A percentile compares a stretch with the other conserved stretches of the same genome.
phyloP scores from a whole-genome alignment of 2,113 vertebrate species.

The Calcarius ornatus region DNA sequence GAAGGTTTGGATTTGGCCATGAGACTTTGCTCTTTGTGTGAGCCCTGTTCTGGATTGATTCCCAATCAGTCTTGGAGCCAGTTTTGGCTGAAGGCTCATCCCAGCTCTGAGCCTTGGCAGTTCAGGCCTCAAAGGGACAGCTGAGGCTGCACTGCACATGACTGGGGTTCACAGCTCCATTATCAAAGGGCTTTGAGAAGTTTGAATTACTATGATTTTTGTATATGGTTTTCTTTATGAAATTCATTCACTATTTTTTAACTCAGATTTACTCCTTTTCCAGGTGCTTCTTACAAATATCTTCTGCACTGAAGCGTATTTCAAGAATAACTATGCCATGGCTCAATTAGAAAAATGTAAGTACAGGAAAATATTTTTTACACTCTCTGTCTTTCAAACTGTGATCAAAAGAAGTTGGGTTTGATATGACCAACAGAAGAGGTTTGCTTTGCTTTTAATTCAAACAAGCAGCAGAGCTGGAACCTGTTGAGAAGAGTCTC shows the following conservation, averaged over 20 bases:
- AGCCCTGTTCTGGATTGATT: neutral
- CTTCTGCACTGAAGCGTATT: slow-evolving; percentile 84
- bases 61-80: neutral
- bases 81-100: neutral
- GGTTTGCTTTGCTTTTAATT: neutral
- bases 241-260: neutral
- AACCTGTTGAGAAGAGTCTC: neutral
- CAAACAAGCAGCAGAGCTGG: neutral
- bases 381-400: too few species aligned
- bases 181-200: too few species aligned
- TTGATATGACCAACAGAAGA: too few species aligned
- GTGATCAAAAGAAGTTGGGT: too few species aligned
- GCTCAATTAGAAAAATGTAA: too few species aligned
- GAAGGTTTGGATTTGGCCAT: neutral
- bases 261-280: neutral
- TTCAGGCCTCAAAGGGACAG: neutral
- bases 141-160: rapidly evolving
- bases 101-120: neutral
- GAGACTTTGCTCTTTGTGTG: neutral
- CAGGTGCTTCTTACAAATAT: slow-evolving; percentile 88
- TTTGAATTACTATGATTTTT: neutral
- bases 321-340: slow-evolving; percentile 78
- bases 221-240: neutral
- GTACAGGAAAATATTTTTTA: too few species aligned
- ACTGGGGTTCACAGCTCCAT: rapidly evolving